phyloP scores from a whole-genome alignment of 37 sponge, comb jelly and placozoan species.

The Eunapius fragilis region DNA sequence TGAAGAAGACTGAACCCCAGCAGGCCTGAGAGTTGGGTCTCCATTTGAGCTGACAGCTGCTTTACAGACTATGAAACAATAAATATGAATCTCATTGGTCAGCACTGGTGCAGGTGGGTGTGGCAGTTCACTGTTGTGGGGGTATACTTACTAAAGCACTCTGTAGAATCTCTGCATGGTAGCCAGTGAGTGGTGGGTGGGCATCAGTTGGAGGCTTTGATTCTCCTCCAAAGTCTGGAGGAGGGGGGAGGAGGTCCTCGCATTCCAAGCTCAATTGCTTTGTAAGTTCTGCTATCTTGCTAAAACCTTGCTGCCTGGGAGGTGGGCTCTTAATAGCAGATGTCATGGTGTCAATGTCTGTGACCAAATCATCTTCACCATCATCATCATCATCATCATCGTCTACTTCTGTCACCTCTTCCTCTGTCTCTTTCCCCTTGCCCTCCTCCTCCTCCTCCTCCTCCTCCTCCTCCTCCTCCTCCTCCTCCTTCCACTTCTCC shows the following conservation, averaged over 20 bases:
- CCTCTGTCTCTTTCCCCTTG: too few relatives aligned
- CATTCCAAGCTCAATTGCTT: background rate
- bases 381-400: background rate
- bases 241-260: too few relatives aligned
- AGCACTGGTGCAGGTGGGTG: too few relatives aligned
- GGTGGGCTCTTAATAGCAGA: background rate
- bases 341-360: background rate
- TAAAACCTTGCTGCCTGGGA: background rate
- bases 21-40: too few relatives aligned
- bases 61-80: too few relatives aligned
- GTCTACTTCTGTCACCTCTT: background rate
- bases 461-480: background rate
- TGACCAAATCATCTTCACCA: conserved; percentile 2
- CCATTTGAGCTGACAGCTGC: too few relatives aligned
- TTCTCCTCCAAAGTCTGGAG: too few relatives aligned
- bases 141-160: background rate
- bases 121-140: too few relatives aligned
- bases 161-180: background rate
- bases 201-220: background rate
- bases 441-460: too few relatives aligned
- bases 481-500: background rate
- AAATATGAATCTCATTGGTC: too few relatives aligned
- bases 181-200: background rate
- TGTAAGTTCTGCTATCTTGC: background rate
- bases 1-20: too few relatives aligned